A percentile compares a stretch with the other conserved stretches of the same genome.
phyloP scores from a whole-genome alignment of 2,113 vertebrate genomes.

The Tiliqua scincoides region DNA sequence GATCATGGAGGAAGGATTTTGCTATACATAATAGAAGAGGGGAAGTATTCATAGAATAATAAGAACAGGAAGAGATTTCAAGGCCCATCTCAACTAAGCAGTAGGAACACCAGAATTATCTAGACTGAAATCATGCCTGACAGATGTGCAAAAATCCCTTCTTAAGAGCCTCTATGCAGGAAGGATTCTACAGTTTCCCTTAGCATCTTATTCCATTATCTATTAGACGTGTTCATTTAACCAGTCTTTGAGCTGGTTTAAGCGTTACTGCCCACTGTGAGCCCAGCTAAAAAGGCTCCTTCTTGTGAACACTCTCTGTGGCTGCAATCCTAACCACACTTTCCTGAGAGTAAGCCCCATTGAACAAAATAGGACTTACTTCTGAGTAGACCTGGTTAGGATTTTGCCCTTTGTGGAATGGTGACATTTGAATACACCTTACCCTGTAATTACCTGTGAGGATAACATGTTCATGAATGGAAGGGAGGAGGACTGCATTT shows the following conservation, averaged over 20 bases:
- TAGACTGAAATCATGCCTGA: neutral
- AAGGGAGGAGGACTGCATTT: neutral
- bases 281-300: no score
- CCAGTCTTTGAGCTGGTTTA: neutral
- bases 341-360: no score
- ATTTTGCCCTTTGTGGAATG: no score
- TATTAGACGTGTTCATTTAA: neutral
- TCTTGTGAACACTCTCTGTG: no score
- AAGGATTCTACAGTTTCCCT: neutral
- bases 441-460: no score
- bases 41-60: neutral
- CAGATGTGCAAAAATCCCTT: neutral
- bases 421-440: neutral
- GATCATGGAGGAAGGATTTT: conserved; percentile 15
- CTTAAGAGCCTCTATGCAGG: neutral
- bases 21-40: neutral
- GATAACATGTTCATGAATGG: neutral
- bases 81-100: conserved; percentile 2
- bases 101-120: neutral
- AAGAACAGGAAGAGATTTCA: neutral
- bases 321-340: no score
- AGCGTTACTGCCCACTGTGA: neutral
- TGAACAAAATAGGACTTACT: no score
- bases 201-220: neutral
- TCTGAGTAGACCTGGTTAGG: no score